Evolutionary conservation across 2,888 invertebrate species (phyloP).

Genomic region (Diaperis boleti): DNA sequence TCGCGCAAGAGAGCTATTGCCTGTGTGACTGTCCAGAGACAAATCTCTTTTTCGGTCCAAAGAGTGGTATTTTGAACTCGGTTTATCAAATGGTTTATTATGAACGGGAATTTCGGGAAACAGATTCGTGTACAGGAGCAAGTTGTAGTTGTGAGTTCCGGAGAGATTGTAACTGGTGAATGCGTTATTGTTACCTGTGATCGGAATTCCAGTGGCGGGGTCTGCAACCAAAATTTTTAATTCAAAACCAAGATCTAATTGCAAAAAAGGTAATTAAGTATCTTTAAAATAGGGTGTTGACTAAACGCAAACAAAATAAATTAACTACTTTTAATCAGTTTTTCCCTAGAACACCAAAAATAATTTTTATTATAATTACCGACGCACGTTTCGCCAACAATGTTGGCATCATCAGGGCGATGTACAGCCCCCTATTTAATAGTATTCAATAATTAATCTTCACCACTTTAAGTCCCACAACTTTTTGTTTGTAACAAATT

Average conservation of each 20-base stretch:
- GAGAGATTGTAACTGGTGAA: slow-evolving; percentile 71
- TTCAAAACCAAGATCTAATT: not conserved
- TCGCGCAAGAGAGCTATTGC: slow-evolving; percentile 46
- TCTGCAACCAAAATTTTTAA: slow-evolving; percentile 69
- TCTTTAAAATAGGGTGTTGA: too few relatives aligned
- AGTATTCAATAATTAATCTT: too few relatives aligned
- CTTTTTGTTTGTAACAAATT: too few relatives aligned
- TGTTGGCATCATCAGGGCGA: too few relatives aligned
- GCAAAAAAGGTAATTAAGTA: too few relatives aligned
- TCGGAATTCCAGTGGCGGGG: slow-evolving; percentile 80
- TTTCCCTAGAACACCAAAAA: too few relatives aligned
- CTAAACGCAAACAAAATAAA: too few relatives aligned
- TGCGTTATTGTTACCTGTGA: slow-evolving; percentile 72
- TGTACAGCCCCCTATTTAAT: too few relatives aligned
- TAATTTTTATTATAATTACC: too few relatives aligned
- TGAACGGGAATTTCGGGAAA: slow-evolving; percentile 71
- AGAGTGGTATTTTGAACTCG: slow-evolving; percentile 44
- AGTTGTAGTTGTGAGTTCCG: slow-evolving; percentile 81
- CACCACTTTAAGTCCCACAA: too few relatives aligned
- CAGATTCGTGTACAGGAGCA: slow-evolving; percentile 80
- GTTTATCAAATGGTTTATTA: slow-evolving; percentile 47
- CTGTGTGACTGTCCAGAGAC: slow-evolving; percentile 51
- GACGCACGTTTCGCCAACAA: too few relatives aligned
- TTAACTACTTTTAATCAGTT: too few relatives aligned
- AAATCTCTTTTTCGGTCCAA: slow-evolving; percentile 56